Conservation (phyloP, 2,113 vertebrate species). For the Coreoperca whiteheadi region DNA sequence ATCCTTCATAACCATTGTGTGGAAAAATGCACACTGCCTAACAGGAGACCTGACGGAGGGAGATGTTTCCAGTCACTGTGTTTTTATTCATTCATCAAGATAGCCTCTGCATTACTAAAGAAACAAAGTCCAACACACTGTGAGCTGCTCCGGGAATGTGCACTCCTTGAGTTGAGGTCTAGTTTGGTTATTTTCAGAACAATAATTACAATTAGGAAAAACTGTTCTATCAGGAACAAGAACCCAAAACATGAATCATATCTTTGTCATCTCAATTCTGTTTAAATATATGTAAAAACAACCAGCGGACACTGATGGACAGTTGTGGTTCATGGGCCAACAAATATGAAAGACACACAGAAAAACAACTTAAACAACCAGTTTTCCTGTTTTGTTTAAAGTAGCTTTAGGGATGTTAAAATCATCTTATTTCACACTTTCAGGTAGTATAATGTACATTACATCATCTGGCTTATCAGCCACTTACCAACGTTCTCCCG, state of each 20-base stretch:
- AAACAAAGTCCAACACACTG: slow-evolving; percentile 17
- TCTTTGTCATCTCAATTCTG: neutral
- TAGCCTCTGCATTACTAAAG: slow-evolving; percentile 26
- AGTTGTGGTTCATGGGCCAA: neutral
- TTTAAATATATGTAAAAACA: neutral
- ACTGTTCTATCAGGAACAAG: neutral
- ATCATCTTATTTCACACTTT: neutral
- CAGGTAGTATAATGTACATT: neutral
- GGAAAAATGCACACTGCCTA: slow-evolving; percentile 50
- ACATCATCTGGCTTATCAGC: neutral
- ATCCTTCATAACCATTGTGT: slow-evolving; percentile 62
- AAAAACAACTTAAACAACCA: neutral
- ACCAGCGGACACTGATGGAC: neutral
- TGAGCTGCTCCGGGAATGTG: slow-evolving; percentile 4
- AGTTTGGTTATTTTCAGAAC: slow-evolving; percentile 13
- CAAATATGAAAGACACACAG: neutral
- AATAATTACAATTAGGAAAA: neutral
- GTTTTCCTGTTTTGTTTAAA: neutral
- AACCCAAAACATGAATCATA: neutral
- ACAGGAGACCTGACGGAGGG: slow-evolving; percentile 16
- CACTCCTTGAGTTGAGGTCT: neutral
- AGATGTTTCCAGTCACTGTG: slow-evolving; percentile 37
- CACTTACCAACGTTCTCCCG: neutral
- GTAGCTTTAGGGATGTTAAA: neutral
- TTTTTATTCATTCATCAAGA: slow-evolving; percentile 56